Base-by-base conservation (phyloP, 2,113 vertebrate species). In the Podarcis muralis region DNA sequence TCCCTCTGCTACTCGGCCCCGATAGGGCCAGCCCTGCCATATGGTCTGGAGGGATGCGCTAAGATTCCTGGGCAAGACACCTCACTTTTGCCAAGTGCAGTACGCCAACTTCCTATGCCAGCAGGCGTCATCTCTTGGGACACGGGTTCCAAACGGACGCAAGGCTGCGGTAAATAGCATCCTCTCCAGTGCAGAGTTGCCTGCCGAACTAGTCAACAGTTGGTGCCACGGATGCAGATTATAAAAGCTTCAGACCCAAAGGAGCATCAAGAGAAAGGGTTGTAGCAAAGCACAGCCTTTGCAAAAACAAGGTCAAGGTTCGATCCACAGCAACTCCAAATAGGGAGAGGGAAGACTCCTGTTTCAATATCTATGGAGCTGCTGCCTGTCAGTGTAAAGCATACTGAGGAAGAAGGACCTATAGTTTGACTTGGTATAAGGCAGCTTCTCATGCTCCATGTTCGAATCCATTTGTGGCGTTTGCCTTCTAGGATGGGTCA, bases 31-130 rank as follows among this genome's bases (percentile, higher is more conserved):
- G 40, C n/a, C 81, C 66, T 66, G 74, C 81, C 81, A 83, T 88
- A 88, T 77, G 81, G 87, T 77, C 87, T 78, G 62, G 74, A 84
- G 62, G 74, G 74, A 84, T 68, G 59, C 72, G n/a, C 40, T 57
- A 6, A 4, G 25, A 27, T 53, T 83, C n/a, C 22, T 5, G 12
- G 68, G 81, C 37, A 37, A 84, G 3, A 76, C 6, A 6, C 5
- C 68, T 87, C 48, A 74, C 86, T 78, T 81, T 81, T 87, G 87
- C 87, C 81, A 88, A 88, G 81, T 69, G 74, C 37, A 84, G 25
- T 32, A 22, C 48, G 87, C 81, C 87, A 88, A 22, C 48, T 88
- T 78, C 87, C 81, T 53, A 53, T 30, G 62, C n/a, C 74, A 83
- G 62, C 25, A 27, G 62, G 37, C 62, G 6, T 69, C 75, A 37